Evolutionary conservation across 2,888 invertebrate species (phyloP).

Genomic region (Ennomos fuscantarius): DNA sequence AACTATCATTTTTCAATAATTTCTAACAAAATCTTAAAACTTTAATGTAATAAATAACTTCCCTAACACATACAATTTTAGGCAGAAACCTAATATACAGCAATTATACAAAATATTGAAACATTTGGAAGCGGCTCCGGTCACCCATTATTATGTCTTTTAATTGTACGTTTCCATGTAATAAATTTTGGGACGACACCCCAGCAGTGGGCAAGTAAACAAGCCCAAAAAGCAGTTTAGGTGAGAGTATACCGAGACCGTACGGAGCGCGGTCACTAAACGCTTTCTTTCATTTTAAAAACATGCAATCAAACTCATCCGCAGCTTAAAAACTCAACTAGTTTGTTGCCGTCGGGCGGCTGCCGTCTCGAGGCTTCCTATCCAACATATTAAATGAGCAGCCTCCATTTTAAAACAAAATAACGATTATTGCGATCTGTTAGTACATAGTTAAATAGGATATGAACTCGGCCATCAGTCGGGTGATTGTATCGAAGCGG

Average conservation of each 20-base stretch:
- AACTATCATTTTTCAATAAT: constrained; percentile 2
- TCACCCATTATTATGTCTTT: constrained; percentile 6
- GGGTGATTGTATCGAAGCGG: constrained; percentile 8
- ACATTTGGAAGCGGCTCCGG: constrained; percentile 1
- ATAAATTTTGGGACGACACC: too few relatives aligned
- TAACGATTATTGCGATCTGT: constrained; percentile 7
- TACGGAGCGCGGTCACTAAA: too few relatives aligned
- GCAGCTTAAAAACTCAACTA: not conserved
- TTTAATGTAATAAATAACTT: constrained; percentile 34
- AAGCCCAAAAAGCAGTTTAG: too few relatives aligned
- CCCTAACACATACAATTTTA: constrained; percentile 25
- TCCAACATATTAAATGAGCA: not conserved
- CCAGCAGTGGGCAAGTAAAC: too few relatives aligned
- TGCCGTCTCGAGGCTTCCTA: too few relatives aligned
- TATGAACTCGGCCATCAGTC: constrained; percentile 27
- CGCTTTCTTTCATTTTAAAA: too few relatives aligned
- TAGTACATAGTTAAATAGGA: constrained; percentile 33
- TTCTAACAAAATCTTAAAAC: constrained; percentile 31
- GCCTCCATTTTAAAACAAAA: constrained; percentile 16
- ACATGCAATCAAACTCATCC: too few relatives aligned
- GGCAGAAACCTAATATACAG: not conserved
- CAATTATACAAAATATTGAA: not conserved
- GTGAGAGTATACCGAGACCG: too few relatives aligned
- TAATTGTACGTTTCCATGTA: not conserved
- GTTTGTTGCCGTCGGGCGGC: too few relatives aligned